phyloP scores from a whole-genome alignment of 2,888 invertebrate genomes.

The Crepidodera aurea region DNA sequence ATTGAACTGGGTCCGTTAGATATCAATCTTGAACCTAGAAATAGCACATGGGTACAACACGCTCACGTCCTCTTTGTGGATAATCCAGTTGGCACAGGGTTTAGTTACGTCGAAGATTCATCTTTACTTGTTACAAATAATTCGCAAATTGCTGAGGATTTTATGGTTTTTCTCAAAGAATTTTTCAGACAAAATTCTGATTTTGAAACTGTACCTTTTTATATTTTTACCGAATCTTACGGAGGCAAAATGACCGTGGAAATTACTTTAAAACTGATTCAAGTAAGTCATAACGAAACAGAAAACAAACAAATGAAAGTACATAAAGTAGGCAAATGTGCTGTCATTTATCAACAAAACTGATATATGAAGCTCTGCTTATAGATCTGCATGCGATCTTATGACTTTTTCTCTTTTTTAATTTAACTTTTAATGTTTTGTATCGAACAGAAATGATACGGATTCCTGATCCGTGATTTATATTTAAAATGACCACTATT shows the following conservation, averaged over 20 bases:
- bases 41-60: conserved; percentile 65
- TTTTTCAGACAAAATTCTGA: conserved; percentile 74
- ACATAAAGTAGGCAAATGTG: too few relatives aligned
- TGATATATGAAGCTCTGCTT: too few relatives aligned
- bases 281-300: too few relatives aligned
- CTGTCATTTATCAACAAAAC: too few relatives aligned
- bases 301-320: too few relatives aligned
- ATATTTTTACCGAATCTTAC: conserved; percentile 89
- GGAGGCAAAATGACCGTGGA: conserved; percentile 93
- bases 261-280: conserved; percentile 71
- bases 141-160: conserved; percentile 75
- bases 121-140: conserved; percentile 67
- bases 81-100: conserved; percentile 89
- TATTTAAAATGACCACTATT: too few relatives aligned
- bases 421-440: too few relatives aligned
- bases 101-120: conserved; percentile 72
- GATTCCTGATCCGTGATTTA: too few relatives aligned
- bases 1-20: conserved; percentile 51
- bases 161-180: conserved; percentile 74
- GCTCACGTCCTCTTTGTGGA: conserved; percentile 85
- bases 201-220: conserved; percentile 77
- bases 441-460: too few relatives aligned
- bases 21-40: conserved; percentile 59
- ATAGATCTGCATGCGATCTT: too few relatives aligned
- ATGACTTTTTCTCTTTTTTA: too few relatives aligned